A percentile compares a stretch with the other conserved stretches of the same genome.
Conservation (phyloP, 2,113 vertebrate genomes). For the Misgurnus anguillicaudatus region DNA sequence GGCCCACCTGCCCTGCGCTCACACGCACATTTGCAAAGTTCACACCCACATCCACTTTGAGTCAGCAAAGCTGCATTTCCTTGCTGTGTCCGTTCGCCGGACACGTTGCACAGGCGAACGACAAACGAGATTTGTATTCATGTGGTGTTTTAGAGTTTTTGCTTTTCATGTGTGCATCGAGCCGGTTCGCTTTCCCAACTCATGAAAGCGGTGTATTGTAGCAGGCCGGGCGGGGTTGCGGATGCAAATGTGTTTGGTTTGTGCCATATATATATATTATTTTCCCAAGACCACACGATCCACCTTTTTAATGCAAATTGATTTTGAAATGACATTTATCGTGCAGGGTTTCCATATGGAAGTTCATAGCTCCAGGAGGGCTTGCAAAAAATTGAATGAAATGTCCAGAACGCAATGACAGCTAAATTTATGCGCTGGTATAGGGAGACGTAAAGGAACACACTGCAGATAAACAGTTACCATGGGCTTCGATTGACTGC, state of each 20-base stretch:
- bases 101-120: background rate
- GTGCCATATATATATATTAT: slow-evolving; percentile 53
- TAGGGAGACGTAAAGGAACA: slow-evolving; percentile 55
- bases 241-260: slow-evolving; percentile 49
- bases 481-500: slow-evolving; percentile 63
- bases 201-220: slow-evolving; percentile 9
- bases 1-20: slow-evolving; percentile 53
- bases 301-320: slow-evolving; percentile 71
- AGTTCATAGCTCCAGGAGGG: slow-evolving; percentile 38
- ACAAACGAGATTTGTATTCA: background rate
- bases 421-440: slow-evolving; percentile 69
- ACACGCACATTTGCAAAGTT: slow-evolving; percentile 38
- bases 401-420: slow-evolving; percentile 69
- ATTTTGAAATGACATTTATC: slow-evolving; percentile 69
- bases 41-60: slow-evolving; percentile 51
- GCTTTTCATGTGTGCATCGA: background rate
- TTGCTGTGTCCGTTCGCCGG: slow-evolving; percentile 17
- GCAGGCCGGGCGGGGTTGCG: slow-evolving; percentile 32
- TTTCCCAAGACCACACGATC: slow-evolving; percentile 48
- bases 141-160: background rate
- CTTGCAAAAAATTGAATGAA: slow-evolving; percentile 64
- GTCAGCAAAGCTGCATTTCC: slow-evolving; percentile 48
- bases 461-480: slow-evolving; percentile 69
- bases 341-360: slow-evolving; percentile 59
- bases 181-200: background rate